Conservation (phyloP, 2,797 vertebrate species). For the Leptodactylus fallax region DNA sequence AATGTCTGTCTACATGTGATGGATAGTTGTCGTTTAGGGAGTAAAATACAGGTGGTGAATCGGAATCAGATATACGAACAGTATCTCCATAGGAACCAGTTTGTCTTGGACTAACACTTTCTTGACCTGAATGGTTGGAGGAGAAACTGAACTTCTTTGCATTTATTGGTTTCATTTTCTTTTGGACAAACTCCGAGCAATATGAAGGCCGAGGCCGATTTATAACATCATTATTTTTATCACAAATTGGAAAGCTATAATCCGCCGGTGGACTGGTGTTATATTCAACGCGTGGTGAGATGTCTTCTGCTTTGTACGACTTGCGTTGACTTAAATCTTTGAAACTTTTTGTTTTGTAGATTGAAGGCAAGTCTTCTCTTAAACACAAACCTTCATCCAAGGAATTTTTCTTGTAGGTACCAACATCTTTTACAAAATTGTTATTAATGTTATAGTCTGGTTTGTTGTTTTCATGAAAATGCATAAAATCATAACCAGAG, state of each 20-base stretch:
- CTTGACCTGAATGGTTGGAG: slow-evolving; percentile 62
- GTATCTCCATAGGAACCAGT: slow-evolving; percentile 45
- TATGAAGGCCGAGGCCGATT: slow-evolving; percentile 61
- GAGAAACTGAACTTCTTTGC: slow-evolving; percentile 64
- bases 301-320: background rate
- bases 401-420: background rate
- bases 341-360: slow-evolving; percentile 45
- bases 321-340: slow-evolving; percentile 19
- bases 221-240: slow-evolving; percentile 62
- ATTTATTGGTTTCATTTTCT: slow-evolving; percentile 63
- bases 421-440: background rate
- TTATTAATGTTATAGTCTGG: slow-evolving; percentile 38
- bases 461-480: background rate
- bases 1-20: background rate
- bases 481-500: background rate
- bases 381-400: background rate
- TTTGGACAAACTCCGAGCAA: slow-evolving; percentile 65
- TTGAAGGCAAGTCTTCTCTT: slow-evolving; percentile 19
- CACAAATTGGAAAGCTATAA: background rate
- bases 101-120: slow-evolving; percentile 33
- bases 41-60: slow-evolving; percentile 51
- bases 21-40: slow-evolving; percentile 67
- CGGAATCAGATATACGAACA: slow-evolving; percentile 18
- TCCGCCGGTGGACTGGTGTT: background rate
- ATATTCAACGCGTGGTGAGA: background rate